Percentiles rank a stretch among this genome's conserved stretches.
Conservation (phyloP, 2,113 vertebrate genomes). For the Solenodon paradoxus region DNA sequence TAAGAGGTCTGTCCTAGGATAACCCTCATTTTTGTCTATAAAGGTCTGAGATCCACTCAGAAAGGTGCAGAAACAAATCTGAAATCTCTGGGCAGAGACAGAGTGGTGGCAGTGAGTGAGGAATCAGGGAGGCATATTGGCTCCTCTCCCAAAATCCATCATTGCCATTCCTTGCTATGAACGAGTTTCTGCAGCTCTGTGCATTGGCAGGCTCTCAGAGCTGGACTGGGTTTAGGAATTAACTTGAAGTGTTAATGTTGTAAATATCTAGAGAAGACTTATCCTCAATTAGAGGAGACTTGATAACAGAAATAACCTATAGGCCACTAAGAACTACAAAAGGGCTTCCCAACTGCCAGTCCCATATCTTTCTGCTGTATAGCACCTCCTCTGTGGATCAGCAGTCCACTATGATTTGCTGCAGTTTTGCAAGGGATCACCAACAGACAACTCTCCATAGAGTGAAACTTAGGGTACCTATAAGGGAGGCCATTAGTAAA, state of each 20-base stretch:
- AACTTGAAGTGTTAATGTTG: constrained; percentile 34
- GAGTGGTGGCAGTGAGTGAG: not conserved
- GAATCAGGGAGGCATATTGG: not conserved
- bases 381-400: not conserved
- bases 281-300: not conserved
- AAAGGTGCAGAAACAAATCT: constrained; percentile 60
- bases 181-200: not conserved
- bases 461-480: not conserved
- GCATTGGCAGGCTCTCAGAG: not conserved
- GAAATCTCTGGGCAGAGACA: constrained; percentile 23
- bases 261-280: not conserved
- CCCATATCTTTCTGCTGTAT: not conserved
- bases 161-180: not conserved
- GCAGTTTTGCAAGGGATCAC: not conserved
- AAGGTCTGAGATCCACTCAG: constrained; percentile 52
- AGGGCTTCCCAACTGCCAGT: not conserved
- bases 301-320: not conserved
- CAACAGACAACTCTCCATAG: not conserved
- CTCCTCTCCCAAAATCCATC: not conserved
- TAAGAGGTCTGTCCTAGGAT: constrained; percentile 63
- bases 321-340: not conserved
- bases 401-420: not conserved
- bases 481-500: not conserved
- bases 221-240: not conserved
- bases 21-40: constrained; percentile 63